Percentiles rank a stretch among this genome's conserved stretches.
These are phyloP conservation scores for Tachuris rubrigastra DNA, from an alignment of 2,113 vertebrate genomes.

Conservation along the genomic window DNA sequence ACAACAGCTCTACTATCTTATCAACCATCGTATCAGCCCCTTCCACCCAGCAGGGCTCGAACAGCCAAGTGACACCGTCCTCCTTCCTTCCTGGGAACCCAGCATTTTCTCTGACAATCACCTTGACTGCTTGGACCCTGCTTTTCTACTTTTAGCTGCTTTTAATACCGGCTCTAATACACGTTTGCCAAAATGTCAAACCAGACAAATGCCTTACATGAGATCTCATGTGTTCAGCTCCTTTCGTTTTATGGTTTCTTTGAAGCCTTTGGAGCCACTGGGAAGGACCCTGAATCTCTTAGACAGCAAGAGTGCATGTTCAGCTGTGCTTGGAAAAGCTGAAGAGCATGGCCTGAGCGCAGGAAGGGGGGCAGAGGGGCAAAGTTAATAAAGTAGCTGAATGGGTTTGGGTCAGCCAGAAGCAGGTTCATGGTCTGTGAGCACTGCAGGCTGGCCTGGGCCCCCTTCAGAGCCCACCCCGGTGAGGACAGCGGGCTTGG, in stretches of 20 bases:
- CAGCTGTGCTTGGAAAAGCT: neutral
- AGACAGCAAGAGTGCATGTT: neutral
- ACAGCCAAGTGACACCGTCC: neutral
- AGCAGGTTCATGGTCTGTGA: rapidly evolving
- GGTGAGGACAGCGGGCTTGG: rapidly evolving
- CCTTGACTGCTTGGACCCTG: neutral
- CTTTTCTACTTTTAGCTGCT: neutral
- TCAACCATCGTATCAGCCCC: neutral
- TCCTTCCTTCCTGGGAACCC: slow-evolving; percentile 31
- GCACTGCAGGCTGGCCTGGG: neutral
- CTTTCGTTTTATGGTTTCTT: neutral
- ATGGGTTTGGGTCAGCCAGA: neutral
- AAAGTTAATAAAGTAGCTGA: neutral
- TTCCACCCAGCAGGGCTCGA: neutral
- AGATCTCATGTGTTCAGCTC: neutral
- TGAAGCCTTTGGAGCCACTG: neutral
- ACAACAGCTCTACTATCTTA: neutral
- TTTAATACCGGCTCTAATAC: neutral
- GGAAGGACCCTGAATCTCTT: neutral
- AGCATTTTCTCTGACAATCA: neutral
- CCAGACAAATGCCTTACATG: neutral
- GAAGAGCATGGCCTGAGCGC: neutral
- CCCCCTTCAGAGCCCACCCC: neutral
- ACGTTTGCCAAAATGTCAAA: neutral
- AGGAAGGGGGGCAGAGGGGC: neutral